A percentile compares a stretch with the other conserved stretches of the same genome.
Conservation (phyloP, 2,797 vertebrate genomes). For the Pangasius krempfi region DNA sequence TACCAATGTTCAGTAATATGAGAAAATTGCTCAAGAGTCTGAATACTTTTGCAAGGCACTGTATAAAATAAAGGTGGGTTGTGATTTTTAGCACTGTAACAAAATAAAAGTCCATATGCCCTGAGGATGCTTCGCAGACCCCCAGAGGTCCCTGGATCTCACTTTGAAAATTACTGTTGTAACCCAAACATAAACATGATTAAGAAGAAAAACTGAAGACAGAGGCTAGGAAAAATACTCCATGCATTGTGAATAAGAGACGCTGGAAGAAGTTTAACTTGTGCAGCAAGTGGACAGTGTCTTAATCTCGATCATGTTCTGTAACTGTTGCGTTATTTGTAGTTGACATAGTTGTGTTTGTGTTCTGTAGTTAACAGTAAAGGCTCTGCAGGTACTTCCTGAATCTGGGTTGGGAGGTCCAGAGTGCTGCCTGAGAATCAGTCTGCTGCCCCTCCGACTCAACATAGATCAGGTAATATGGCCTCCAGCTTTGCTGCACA, state of each 20-base stretch:
- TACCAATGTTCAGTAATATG: too few relatives aligned
- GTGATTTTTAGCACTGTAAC: background rate
- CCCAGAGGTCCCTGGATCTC: background rate
- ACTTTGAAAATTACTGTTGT: background rate
- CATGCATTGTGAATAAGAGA: background rate
- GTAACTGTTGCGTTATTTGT: background rate
- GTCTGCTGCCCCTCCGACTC: conserved; percentile 86
- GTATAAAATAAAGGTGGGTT: too few relatives aligned
- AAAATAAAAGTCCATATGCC: background rate
- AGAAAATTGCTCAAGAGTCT: too few relatives aligned
- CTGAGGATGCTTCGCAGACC: background rate
- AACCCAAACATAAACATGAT: background rate
- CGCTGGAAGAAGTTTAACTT: background rate
- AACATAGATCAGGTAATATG: conserved; percentile 88
- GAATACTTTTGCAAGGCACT: too few relatives aligned
- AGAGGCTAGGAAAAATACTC: background rate
- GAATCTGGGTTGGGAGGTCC: conserved; percentile 82
- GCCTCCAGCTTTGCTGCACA: background rate
- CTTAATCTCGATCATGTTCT: background rate
- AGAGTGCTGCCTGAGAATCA: conserved; percentile 89
- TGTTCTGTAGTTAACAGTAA: conserved; percentile 82
- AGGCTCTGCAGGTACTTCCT: conserved; percentile 88
- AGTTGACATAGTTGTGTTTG: conserved; percentile 27
- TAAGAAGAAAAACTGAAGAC: background rate
- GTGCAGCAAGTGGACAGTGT: background rate